phyloP scores from a whole-genome alignment of 2,113 vertebrate genomes.

The Delphinapterus leucas region DNA sequence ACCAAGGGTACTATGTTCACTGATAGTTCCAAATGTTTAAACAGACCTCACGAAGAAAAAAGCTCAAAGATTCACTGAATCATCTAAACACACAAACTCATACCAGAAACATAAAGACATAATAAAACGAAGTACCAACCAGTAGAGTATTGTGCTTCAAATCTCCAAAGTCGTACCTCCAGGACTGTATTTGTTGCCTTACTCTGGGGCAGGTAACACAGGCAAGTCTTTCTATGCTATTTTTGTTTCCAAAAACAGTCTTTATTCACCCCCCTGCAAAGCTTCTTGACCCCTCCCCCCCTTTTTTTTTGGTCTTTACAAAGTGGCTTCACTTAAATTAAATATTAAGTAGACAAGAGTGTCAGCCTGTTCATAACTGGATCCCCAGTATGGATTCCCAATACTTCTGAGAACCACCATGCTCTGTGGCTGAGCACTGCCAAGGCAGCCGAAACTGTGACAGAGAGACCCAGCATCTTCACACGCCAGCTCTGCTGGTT shows the following conservation, averaged over 20 bases:
- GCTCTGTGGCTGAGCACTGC: neutral
- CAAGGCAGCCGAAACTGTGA: constrained; percentile 40
- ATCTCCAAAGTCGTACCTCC: neutral
- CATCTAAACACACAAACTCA: constrained; percentile 40
- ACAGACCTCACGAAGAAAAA: constrained; percentile 44
- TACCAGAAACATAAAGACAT: constrained; percentile 28
- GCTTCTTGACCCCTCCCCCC: neutral
- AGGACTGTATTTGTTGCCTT: neutral
- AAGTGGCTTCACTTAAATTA: neutral
- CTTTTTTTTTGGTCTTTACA: neutral
- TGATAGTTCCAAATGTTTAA: constrained; percentile 46
- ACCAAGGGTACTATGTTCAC: neutral
- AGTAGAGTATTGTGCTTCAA: neutral
- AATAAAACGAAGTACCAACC: neutral
- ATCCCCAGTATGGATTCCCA: neutral
- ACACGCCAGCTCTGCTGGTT: constrained; percentile 26
- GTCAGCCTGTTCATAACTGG: neutral
- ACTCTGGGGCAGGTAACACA: neutral
- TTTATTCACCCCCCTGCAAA: neutral
- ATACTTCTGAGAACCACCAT: neutral
- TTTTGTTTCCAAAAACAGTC: neutral
- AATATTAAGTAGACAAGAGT: neutral
- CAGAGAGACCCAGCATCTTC: constrained; percentile 60
- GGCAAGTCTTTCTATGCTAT: neutral
- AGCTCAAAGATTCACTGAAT: neutral